phyloP scores from a whole-genome alignment of 2,797 vertebrate genomes.

The Sciurus carolinensis region DNA sequence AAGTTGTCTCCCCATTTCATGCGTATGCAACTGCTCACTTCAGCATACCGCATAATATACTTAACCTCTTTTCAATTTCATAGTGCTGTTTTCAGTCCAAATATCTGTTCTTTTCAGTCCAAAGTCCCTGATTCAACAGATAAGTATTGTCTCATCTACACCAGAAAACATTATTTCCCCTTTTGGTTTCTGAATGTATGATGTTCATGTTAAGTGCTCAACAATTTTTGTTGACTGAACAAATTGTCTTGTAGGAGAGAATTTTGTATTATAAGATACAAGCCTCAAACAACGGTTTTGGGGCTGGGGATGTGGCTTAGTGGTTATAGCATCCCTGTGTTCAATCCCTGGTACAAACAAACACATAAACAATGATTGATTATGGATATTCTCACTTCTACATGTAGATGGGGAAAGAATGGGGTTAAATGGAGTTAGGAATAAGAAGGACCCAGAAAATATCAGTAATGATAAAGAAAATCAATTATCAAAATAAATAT shows the following conservation, averaged over 20 bases:
- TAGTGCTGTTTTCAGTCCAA: neutral
- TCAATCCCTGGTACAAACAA: no score
- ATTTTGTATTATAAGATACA: constrained; percentile 5
- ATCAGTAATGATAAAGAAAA: neutral
- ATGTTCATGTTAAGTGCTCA: neutral
- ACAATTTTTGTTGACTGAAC: neutral
- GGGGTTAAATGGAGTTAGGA: neutral
- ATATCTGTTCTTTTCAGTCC: neutral
- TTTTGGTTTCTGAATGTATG: neutral
- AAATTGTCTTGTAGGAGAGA: neutral
- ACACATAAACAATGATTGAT: no score
- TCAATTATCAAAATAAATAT: neutral
- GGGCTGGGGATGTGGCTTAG: no score
- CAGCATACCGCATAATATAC: neutral
- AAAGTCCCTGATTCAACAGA: neutral
- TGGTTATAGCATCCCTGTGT: no score
- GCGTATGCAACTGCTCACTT: neutral
- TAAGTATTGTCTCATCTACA: neutral
- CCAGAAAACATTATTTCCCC: neutral
- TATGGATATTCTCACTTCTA: no score
- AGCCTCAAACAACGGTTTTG: neutral
- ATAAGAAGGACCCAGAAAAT: neutral
- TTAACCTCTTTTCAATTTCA: neutral
- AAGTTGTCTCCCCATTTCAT: neutral
- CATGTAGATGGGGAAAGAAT: neutral